Percentiles rank a stretch among this genome's conserved stretches.
Evolutionary conservation across 2,888 invertebrate genomes (phyloP).

Genomic region (Scaptomyza tumidula): DNA sequence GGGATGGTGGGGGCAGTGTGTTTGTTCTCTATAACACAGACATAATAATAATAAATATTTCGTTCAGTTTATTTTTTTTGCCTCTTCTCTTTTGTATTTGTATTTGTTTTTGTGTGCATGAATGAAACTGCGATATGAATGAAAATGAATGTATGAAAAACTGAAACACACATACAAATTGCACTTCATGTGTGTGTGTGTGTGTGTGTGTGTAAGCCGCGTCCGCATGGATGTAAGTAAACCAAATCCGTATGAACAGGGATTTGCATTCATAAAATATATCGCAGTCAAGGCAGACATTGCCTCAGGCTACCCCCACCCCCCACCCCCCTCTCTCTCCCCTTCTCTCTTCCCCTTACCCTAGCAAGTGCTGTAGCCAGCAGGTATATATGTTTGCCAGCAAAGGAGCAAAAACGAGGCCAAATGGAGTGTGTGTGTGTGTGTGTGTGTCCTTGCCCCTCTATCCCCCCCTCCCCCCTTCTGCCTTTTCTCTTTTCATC

Average conservation of each 20-base stretch:
- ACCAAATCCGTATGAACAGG: slow-evolving; percentile 78
- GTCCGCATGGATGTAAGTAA: slow-evolving; percentile 63
- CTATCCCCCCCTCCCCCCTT: slow-evolving; percentile 2
- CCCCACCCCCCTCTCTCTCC: neutral
- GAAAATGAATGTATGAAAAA: slow-evolving; percentile 62
- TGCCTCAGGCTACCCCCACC: slow-evolving; percentile 12
- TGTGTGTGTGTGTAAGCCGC: slow-evolving; percentile 12
- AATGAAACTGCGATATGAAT: slow-evolving; percentile 76
- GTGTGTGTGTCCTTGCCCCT: neutral
- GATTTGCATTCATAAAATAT: slow-evolving; percentile 81
- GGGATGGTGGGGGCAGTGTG: slow-evolving; percentile 4
- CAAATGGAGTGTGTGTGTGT: slow-evolving; percentile 21
- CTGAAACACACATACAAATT: slow-evolving; percentile 38
- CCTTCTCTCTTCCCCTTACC: too few species aligned
- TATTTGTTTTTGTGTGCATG: slow-evolving; percentile 52
- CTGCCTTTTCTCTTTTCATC: neutral
- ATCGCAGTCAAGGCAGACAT: slow-evolving; percentile 60
- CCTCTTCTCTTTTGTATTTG: slow-evolving; percentile 23
- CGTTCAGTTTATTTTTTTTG: slow-evolving; percentile 55
- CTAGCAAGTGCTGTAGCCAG: neutral
- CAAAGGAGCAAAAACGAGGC: slow-evolving; percentile 47
- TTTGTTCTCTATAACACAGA: slow-evolving; percentile 23
- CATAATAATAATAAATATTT: slow-evolving; percentile 81
- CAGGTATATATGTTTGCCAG: slow-evolving; percentile 62
- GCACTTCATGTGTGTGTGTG: slow-evolving; percentile 36